Base-by-base conservation (phyloP, 2,797 vertebrate species). In the Gorsachius magnificus region DNA sequence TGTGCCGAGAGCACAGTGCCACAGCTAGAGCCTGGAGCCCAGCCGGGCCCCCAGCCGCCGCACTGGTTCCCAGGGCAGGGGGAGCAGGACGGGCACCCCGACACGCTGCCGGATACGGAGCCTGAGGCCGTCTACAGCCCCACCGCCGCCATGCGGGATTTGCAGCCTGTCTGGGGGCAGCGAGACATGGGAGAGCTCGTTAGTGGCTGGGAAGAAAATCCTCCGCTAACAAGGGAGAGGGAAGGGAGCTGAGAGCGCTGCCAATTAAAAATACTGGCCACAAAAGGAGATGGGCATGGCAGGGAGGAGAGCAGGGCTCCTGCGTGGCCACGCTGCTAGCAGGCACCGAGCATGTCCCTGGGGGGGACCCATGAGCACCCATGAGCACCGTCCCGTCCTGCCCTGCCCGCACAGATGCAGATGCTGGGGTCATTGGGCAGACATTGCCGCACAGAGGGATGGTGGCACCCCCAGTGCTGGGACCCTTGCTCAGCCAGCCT, bases 381-480 rank as follows among this genome's bases (percentile, higher is more conserved):
- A 15, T 43, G 41, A 43, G 7, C 41, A 43, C 41, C 41, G 6
- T 43, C 41, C 41, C 25, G 0, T 13, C 56, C 76, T 18, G 41
- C 35, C n/a, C 68, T 88, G 68, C 58, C 45, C 4, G 2, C 0
- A 0, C 29, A 36, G 51, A 12, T n/a, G 22, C 43, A 51, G 57
- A 15, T 10, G 48, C 8, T 3, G 4, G 28, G 35, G 24, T 57
- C 60, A 38, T 6, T 5, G 7, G 8, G 58, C 29, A 36, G 43
- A 21, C 0, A 2, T 4, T 35, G 56, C 36, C 41, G 16, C 31
- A 26, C 46, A 46, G 38, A 11, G 29, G 3, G 13, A 56, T 0
- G 0, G 33, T 35, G 50, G 33, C 14, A n/a, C 4, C 1, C 13
- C 12, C 4, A 2, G 28, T 0, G 1, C 21, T 54, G n/a, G 11